Percentiles rank a stretch among this genome's conserved stretches.
These are phyloP conservation scores for Villa cingulata DNA, from an alignment of 2,888 invertebrate genomes.

Conservation along the genomic window DNA sequence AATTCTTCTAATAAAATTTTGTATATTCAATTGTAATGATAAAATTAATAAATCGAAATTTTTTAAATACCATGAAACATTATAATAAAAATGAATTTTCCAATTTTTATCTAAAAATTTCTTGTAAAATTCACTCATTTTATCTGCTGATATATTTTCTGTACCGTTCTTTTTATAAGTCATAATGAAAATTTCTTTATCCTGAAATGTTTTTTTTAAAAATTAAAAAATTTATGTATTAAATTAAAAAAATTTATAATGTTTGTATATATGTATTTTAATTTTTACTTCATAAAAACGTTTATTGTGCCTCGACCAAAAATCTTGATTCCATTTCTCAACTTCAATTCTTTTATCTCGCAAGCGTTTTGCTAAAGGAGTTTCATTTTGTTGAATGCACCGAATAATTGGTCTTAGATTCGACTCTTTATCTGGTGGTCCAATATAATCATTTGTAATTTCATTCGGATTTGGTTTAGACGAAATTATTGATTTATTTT, in stretches of 20 bases:
- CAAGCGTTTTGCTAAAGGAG: constrained; percentile 47
- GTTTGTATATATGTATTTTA: background rate
- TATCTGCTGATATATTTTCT: constrained; percentile 54
- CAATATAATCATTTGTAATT: constrained; percentile 28
- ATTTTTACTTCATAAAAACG: constrained; percentile 52
- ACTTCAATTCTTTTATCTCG: constrained; percentile 52
- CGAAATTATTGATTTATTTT: background rate
- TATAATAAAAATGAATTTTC: constrained; percentile 60
- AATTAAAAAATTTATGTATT: background rate
- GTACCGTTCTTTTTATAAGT: constrained; percentile 36
- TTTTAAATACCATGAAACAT: constrained; percentile 69
- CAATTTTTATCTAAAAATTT: constrained; percentile 71
- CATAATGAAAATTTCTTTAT: constrained; percentile 45
- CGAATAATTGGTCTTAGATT: constrained; percentile 63
- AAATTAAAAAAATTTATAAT: background rate
- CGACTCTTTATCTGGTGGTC: constrained; percentile 64
- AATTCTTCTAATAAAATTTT: constrained; percentile 13
- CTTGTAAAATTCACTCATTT: constrained; percentile 82
- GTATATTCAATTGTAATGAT: constrained; percentile 45
- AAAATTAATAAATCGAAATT: constrained; percentile 53
- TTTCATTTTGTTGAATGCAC: constrained; percentile 50
- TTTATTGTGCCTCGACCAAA: constrained; percentile 70
- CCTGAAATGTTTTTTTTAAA: too few relatives aligned
- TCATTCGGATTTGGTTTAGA: constrained; percentile 21
- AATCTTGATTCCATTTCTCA: constrained; percentile 71